phyloP scores from a whole-genome alignment of 30 jellyfish, hydroid and myxozoan species.

The Cassiopea xamachana region DNA sequence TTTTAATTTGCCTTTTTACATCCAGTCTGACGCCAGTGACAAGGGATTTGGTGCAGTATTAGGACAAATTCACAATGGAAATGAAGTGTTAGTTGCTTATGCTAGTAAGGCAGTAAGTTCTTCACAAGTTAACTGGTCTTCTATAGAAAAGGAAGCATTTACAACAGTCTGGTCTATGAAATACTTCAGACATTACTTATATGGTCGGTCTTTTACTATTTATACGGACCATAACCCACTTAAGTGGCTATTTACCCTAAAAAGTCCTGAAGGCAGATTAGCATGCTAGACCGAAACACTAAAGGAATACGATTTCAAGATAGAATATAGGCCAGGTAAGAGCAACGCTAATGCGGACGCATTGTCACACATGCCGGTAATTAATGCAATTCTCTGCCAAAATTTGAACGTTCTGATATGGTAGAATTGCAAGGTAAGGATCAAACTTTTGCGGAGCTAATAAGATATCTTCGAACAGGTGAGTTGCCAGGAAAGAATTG shows the following conservation, averaged over 20 bases:
- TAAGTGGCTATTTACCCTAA: constrained; percentile 52
- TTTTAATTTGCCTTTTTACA: constrained; percentile 42
- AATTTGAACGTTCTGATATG: constrained; percentile 44
- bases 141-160: constrained; percentile 65
- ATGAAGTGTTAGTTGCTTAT: constrained; percentile 49
- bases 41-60: constrained; percentile 64
- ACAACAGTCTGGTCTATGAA: constrained; percentile 66
- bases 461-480: constrained; percentile 38
- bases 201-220: constrained; percentile 66
- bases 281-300: constrained; percentile 70
- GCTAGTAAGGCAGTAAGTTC: constrained; percentile 32
- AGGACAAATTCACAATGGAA: constrained; percentile 53
- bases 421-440: constrained; percentile 50
- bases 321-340: constrained; percentile 70
- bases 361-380: constrained; percentile 63
- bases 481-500: constrained; percentile 39
- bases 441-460: constrained; percentile 33
- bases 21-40: constrained; percentile 58
- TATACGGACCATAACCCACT: constrained; percentile 73
- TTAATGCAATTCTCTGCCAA: constrained; percentile 42
- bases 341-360: constrained; percentile 73
- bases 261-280: constrained; percentile 39
- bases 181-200: constrained; percentile 41
- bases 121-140: constrained; percentile 21
- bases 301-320: constrained; percentile 57